These are phyloP conservation scores for Falco cherrug DNA, from an alignment of 2,797 vertebrate genomes.

Conservation along the genomic window DNA sequence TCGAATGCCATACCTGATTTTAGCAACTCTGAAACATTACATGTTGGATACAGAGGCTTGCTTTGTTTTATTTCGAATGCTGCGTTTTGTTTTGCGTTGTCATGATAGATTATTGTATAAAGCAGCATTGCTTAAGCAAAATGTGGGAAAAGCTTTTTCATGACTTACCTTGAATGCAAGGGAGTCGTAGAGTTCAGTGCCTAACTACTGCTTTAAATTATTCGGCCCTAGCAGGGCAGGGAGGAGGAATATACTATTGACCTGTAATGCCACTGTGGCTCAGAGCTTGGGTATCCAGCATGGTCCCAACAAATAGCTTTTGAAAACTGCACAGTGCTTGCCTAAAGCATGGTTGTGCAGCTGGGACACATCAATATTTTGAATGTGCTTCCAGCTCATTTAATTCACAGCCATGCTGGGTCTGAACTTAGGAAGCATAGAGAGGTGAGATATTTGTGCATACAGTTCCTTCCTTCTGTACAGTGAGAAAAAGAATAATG, in stretches of 20 bases:
- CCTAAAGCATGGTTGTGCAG: neutral
- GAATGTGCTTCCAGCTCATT: slow-evolving; percentile 1
- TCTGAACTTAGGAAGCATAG: neutral
- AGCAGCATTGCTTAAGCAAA: neutral
- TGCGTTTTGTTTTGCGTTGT: neutral
- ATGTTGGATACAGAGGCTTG: neutral
- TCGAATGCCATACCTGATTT: slow-evolving; percentile 36
- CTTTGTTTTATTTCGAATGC: slow-evolving; percentile 8
- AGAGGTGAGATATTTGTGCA: slow-evolving; percentile 1
- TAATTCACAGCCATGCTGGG: neutral
- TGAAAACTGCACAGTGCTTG: neutral
- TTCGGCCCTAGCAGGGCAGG: neutral
- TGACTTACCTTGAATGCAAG: neutral
- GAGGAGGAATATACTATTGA: neutral
- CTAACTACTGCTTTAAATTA: neutral
- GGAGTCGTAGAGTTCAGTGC: neutral
- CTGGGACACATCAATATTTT: neutral
- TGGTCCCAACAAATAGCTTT: slow-evolving; percentile 14
- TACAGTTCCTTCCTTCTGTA: slow-evolving; percentile 29
- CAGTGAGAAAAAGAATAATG: slow-evolving; percentile 18
- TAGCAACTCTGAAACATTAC: neutral
- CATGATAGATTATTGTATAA: neutral
- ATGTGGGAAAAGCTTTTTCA: neutral
- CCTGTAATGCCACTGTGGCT: neutral
- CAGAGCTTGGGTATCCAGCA: neutral